Base-by-base conservation (phyloP, 92 coral and sea anemone species). In the Umimayanthus chanpuru region DNA sequence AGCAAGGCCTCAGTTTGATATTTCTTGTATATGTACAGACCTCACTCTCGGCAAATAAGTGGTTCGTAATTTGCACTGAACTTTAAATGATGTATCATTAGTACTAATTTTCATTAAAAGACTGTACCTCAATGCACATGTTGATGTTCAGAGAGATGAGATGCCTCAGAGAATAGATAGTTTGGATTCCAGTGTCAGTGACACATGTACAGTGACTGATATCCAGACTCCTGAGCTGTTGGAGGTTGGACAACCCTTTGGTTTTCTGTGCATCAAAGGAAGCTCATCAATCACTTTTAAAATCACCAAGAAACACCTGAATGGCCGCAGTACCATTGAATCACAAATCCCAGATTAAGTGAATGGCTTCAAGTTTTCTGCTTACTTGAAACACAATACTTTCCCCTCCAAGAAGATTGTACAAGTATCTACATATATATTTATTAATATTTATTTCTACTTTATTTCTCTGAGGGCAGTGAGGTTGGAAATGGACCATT, bases 141-240 rank as follows among this genome's bases (percentile, higher is more conserved):
- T 95, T 93, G 76, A 95, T 88, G 90, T 95, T 95, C 53, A 95
- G 86, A 10, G 93, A 85, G 9, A 66, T 91, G 2, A 95, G 90
- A 71, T 88, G 85, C 43, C 40, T 88, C 77, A 95, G 86, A 64
- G 70, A 78, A 75, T 94, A 92, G 40, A 95, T 16, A 66, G 93
- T 91, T 66, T 76, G 53, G 16, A 95, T 26, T 20, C 98, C 98
- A 41, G 67, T 89, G 90, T 95, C 98, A 39, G 96, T 95, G 82
- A 95, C 67, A 58, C 93, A 86, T 20, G 96, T 95, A 55, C 98
- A 95, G 82, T 95, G 98, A 83, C 98, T 95, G 28, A 95, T 73
- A 88, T 95, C 98, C 50, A 95, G 86, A 50, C 81, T 76, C 58
- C 81, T 29, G 77, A 95, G 93, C 87, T 90, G 89, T 75, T 53